These are phyloP conservation scores for Platyura marginata DNA, from an alignment of 1,140 invertebrate genomes.

Conservation along the genomic window DNA sequence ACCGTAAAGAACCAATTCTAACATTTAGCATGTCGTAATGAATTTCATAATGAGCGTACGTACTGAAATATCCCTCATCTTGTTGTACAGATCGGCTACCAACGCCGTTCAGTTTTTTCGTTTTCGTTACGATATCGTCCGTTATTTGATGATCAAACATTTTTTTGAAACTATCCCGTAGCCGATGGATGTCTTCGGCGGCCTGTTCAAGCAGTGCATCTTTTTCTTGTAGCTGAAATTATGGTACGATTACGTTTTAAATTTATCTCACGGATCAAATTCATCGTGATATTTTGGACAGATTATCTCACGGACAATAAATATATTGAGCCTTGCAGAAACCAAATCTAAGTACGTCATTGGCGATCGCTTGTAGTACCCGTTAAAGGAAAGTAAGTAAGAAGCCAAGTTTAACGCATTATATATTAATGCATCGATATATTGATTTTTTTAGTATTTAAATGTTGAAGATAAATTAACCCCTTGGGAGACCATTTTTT, in stretches of 20 bases:
- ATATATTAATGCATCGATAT: too few species aligned
- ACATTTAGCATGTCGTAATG: constrained; percentile 78
- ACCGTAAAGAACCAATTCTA: constrained; percentile 1
- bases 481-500: too few species aligned
- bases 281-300: constrained; percentile 3
- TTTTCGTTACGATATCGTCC: constrained; percentile 17
- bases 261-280: constrained; percentile 24
- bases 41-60: constrained; percentile 94
- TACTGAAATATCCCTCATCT: constrained; percentile 78
- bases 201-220: constrained; percentile 34
- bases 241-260: constrained; percentile 27
- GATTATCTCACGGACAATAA: constrained; percentile 7
- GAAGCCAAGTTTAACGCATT: too few species aligned
- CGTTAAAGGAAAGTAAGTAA: constrained; percentile 6
- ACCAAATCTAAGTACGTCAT: constrained; percentile 8
- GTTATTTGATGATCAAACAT: constrained; percentile 16
- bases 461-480: too few species aligned
- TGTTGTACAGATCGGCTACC: constrained; percentile 29
- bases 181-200: constrained; percentile 38
- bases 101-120: constrained; percentile 24
- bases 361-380: constrained; percentile 6
- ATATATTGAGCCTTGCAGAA: constrained; percentile 2
- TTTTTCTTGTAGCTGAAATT: constrained; percentile 31
- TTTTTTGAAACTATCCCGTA: constrained; percentile 36
- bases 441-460: too few species aligned